Percentiles rank a stretch among this genome's conserved stretches.
Evolutionary conservation across 2,113 vertebrate genomes (phyloP).

Genomic region (Oreochromis tanganicae): DNA sequence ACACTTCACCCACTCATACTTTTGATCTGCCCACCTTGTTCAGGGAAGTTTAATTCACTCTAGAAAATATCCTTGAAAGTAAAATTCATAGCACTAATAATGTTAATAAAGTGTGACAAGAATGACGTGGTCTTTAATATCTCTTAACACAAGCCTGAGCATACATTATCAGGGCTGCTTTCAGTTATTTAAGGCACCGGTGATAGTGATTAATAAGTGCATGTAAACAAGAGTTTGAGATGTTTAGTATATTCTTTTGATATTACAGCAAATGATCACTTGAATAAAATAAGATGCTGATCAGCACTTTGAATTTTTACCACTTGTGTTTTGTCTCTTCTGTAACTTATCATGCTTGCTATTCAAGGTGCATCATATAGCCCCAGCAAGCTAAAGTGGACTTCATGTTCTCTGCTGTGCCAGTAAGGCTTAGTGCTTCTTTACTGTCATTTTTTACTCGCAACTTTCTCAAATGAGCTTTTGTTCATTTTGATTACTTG

Average conservation of each 20-base stretch:
- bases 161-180: background rate
- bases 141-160: background rate
- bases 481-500: background rate
- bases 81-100: background rate
- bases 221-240: background rate
- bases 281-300: background rate
- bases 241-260: background rate
- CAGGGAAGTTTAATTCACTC: background rate
- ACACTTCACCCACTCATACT: background rate
- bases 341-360: background rate
- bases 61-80: background rate
- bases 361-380: background rate
- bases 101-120: background rate
- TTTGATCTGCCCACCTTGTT: constrained; percentile 2
- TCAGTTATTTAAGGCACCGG: background rate
- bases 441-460: background rate
- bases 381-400: background rate
- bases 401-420: background rate
- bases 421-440: background rate
- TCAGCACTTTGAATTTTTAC: background rate
- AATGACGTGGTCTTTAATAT: background rate
- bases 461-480: background rate
- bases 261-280: background rate
- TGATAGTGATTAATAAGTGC: background rate
- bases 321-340: background rate